A percentile compares a stretch with the other conserved stretches of the same genome.
Conservation (phyloP, 1,140 invertebrate genomes). For the Drosophila truncata region DNA sequence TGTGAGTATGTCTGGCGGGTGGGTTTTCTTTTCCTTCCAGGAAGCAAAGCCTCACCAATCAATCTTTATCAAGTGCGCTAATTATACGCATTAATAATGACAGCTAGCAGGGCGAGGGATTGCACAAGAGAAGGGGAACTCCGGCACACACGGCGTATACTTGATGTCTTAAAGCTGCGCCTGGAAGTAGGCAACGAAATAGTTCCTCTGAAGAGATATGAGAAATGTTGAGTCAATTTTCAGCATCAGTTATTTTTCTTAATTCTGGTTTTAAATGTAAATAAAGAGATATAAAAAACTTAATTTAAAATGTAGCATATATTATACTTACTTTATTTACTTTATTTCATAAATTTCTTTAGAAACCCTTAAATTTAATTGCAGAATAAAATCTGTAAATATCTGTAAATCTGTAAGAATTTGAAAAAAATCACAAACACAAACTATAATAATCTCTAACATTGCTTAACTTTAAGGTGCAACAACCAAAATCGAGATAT, state of each 20-base stretch:
- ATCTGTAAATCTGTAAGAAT: too few relatives aligned
- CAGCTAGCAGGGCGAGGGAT: conserved; percentile 43
- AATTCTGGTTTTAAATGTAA: not conserved
- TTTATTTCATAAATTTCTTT: not conserved
- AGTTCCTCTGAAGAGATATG: not conserved
- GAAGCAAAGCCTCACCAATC: conserved; percentile 62
- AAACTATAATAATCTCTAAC: not conserved
- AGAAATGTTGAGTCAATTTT: not conserved
- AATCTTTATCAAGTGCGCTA: conserved; percentile 80
- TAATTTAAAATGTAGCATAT: not conserved
- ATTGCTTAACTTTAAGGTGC: not conserved
- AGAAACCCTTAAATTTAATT: not conserved
- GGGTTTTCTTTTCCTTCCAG: conserved; percentile 26
- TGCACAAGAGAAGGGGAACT: not conserved
- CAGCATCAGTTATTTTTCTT: too few relatives aligned
- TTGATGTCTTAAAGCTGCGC: conserved; percentile 26
- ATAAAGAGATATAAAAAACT: not conserved
- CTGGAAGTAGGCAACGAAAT: conserved; percentile 24
- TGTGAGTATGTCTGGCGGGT: conserved; percentile 23
- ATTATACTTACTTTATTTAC: not conserved
- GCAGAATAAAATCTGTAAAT: too few relatives aligned
- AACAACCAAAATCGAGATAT: conserved; percentile 23
- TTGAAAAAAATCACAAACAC: not conserved
- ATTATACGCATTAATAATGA: conserved; percentile 80
- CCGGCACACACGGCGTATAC: conserved; percentile 49